Evolutionary conservation across 2,113 vertebrate genomes (phyloP).

Genomic region (Apus apus): DNA sequence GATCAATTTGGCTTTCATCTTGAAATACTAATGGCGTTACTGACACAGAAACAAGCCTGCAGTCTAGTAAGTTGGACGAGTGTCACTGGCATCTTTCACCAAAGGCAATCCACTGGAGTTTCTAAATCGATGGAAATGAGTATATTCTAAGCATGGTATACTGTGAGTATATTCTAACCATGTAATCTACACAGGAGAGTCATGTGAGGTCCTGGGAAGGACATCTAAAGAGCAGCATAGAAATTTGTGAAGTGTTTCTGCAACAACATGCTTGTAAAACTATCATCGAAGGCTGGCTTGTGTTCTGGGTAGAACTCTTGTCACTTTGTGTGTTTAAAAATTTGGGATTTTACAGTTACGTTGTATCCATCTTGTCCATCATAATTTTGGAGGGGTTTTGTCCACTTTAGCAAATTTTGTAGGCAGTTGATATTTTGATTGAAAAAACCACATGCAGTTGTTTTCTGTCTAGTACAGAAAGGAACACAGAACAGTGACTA

Average conservation of each 20-base stretch:
- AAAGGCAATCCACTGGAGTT: conserved; percentile 65
- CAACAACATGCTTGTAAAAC: neutral
- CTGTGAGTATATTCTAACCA: conserved; percentile 76
- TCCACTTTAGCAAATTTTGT: neutral
- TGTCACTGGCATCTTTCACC: conserved; percentile 76
- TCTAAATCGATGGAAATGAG: conserved; percentile 78
- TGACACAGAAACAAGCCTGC: conserved; percentile 70
- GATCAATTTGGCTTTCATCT: conserved; percentile 73
- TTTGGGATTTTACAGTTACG: neutral
- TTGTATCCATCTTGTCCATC: neutral
- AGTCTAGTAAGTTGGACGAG: conserved; percentile 72
- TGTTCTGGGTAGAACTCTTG: neutral
- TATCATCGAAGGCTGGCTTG: neutral
- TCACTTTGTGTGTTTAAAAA: neutral
- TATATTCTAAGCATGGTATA: conserved; percentile 70
- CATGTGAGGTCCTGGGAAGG: conserved; percentile 9
- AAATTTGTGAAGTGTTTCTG: neutral
- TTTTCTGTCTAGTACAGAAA: neutral
- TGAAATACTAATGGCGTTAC: conserved; percentile 69
- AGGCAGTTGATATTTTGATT: neutral
- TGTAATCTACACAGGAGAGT: conserved; percentile 73
- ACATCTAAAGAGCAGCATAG: conserved; percentile 27
- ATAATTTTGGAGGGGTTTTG: neutral
- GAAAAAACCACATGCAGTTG: neutral
- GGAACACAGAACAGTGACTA: neutral